Base-by-base conservation (phyloP, 2,113 vertebrate genomes). In the Grammomys dolichurus region DNA sequence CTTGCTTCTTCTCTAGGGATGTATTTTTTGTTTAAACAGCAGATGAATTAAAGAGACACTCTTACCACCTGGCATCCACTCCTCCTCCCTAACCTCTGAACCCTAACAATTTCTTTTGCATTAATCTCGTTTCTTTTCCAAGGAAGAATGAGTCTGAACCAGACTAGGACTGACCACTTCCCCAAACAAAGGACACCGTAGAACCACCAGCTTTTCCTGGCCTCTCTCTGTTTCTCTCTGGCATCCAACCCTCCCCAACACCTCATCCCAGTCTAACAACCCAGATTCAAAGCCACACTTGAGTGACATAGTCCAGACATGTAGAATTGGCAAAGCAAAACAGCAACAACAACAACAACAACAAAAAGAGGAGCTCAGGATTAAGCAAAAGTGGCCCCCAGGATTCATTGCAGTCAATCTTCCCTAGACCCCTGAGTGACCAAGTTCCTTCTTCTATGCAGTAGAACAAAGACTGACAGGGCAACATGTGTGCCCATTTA, bases 121-220 rank as follows among this genome's bases (percentile, higher is more conserved):
- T 90, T 20, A 65, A 11, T 91, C 76, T 58, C 58, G 14, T 91
- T 86, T 93, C 40, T 90, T 95, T 89, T 80, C 73, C 13, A 17
- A 80, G 54, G 58, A 26, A 90, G 89, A 40, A 70, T 43, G 58
- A 33, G 77, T 90, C 73, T 70, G 28, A 82, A 73, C 48, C 58
- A 94, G 69, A 81, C n/a, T 67, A 94, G 40, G 63, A 72, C 33
- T 69, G 28, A 58, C 86, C 46, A 33, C 40, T 77, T 58, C 75
- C 80, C 19, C 40, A 46, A 51, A 58, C n/a, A 10, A 24, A 65
- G 89, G 65, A 63, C 78, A 7, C 31, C 72, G 36, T 40, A 31
- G 0, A 19, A 2, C 13, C 60, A 26, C 60, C 31, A 70, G 28
- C 51, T 76, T 86, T 60, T 20, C 54, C 60, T 26, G 19, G 82